A percentile compares a stretch with the other conserved stretches of the same genome.
Evolutionary conservation across 1,140 invertebrate genomes (phyloP).

Genomic region (Drosophila arawakana): DNA sequence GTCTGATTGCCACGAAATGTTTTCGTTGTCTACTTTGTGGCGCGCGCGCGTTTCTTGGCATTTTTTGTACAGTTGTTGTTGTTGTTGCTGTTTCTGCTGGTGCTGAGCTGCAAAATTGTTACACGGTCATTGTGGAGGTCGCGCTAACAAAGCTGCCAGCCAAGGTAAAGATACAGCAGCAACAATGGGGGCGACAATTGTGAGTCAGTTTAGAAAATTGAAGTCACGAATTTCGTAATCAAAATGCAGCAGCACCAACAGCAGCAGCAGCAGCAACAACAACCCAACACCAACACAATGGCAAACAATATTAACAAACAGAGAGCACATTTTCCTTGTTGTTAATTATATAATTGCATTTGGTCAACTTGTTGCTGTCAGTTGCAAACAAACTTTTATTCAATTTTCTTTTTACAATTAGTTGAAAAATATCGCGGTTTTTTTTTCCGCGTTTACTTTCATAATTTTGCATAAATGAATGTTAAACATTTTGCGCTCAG

Average conservation of each 20-base stretch:
- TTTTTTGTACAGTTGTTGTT: slow-evolving; percentile 22
- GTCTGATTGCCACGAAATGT: slow-evolving; percentile 41
- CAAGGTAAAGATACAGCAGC: slow-evolving; percentile 51
- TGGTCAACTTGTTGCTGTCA: slow-evolving; percentile 43
- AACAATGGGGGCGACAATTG: slow-evolving; percentile 29
- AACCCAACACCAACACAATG: not conserved
- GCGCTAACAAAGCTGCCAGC: slow-evolving; percentile 59
- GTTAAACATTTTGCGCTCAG: not conserved
- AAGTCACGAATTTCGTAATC: slow-evolving; percentile 37
- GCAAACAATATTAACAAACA: not conserved
- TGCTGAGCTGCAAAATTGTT: slow-evolving; percentile 69
- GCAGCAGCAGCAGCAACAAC: not conserved
- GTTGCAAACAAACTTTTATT: not conserved
- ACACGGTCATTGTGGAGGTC: slow-evolving; percentile 80
- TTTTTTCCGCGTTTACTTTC: not conserved
- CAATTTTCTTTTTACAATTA: not conserved
- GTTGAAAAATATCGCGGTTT: not conserved
- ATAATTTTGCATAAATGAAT: not conserved
- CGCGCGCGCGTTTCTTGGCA: slow-evolving; percentile 61
- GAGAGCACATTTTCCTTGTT: not conserved
- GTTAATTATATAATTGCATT: slow-evolving; percentile 24
- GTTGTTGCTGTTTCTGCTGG: slow-evolving; percentile 18
- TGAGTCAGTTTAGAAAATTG: slow-evolving; percentile 30
- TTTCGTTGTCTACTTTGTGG: slow-evolving; percentile 50
- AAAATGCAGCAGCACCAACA: slow-evolving; percentile 6